A percentile compares a stretch with the other conserved stretches of the same genome.
Conservation (phyloP, 2,113 vertebrate species). For the Boleophthalmus pectinirostris region DNA sequence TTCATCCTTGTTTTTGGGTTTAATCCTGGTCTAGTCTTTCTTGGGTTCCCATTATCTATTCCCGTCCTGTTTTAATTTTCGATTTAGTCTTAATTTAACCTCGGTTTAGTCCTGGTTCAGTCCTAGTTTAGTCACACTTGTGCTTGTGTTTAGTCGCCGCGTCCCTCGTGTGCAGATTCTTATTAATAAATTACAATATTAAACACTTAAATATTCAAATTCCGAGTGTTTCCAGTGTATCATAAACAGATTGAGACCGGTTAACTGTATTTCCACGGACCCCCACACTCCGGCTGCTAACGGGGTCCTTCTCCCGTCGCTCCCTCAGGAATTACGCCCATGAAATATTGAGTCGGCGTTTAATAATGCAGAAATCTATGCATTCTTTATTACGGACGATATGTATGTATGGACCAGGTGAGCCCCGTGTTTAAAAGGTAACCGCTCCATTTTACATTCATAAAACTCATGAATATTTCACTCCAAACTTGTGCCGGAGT, state of each 20-base stretch:
- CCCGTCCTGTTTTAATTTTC: too few species aligned
- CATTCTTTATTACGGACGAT: conserved; percentile 55
- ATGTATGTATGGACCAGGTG: conserved; percentile 24
- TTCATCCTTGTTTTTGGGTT: too few species aligned
- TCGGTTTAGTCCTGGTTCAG: too few species aligned
- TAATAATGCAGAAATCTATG: conserved; percentile 56
- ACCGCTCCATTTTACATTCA: conserved; percentile 21
- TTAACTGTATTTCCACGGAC: too few species aligned
- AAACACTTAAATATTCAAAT: not conserved
- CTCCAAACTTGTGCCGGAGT: conserved; percentile 10
- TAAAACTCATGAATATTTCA: conserved; percentile 35
- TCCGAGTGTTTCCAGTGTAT: not conserved
- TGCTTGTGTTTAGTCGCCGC: too few species aligned
- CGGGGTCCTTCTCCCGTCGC: conserved; percentile 2
- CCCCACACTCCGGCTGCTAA: conserved; percentile 14
- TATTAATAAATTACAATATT: not conserved
- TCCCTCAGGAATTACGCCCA: conserved; percentile 31
- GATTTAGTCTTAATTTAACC: too few species aligned
- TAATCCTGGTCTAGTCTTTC: too few species aligned
- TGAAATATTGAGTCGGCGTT: conserved; percentile 46
- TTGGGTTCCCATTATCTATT: too few species aligned
- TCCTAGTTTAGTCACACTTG: too few species aligned
- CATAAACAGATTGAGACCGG: not conserved
- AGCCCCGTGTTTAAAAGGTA: conserved; percentile 11
- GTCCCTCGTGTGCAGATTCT: too few species aligned